A percentile compares a stretch with the other conserved stretches of the same genome.
Conservation (phyloP, 2,888 invertebrate genomes). For the Cheilosia impressa region DNA sequence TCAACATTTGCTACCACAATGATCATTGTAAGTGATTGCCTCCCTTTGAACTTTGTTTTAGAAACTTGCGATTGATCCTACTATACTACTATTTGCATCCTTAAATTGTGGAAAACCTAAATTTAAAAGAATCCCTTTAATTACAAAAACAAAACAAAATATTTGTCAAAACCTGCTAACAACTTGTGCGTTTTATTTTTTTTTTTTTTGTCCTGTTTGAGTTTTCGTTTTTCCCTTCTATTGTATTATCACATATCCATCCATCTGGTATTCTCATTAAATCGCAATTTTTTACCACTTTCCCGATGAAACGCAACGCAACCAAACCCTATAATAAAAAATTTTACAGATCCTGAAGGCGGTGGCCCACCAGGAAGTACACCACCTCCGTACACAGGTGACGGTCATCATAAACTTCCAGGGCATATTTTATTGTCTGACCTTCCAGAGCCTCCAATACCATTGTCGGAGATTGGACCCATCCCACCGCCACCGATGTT, state of each 20-base stretch:
- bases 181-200: slow-evolving; percentile 52
- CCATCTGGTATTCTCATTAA: slow-evolving; percentile 33
- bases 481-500: slow-evolving; percentile 98
- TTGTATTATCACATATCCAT: slow-evolving; percentile 55
- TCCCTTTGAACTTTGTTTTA: background rate
- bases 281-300: slow-evolving; percentile 50
- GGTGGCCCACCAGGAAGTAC: slow-evolving; percentile 82
- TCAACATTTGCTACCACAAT: slow-evolving; percentile 90
- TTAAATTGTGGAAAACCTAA: background rate
- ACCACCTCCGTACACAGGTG: slow-evolving; percentile 81
- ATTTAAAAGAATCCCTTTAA: background rate
- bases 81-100: slow-evolving; percentile 18
- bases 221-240: slow-evolving; percentile 27
- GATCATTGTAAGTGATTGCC: slow-evolving; percentile 87
- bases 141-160: slow-evolving; percentile 13
- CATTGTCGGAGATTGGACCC: slow-evolving; percentile 95
- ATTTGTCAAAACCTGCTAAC: slow-evolving; percentile 49
- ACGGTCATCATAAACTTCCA: slow-evolving; percentile 80
- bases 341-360: slow-evolving; percentile 86
- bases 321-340: slow-evolving; percentile 30
- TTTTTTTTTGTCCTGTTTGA: slow-evolving; percentile 57
- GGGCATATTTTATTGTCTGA: slow-evolving; percentile 91
- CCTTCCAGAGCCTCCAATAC: slow-evolving; percentile 95
- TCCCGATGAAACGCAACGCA: slow-evolving; percentile 13
- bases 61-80: slow-evolving; percentile 61